Conservation (phyloP, 2,113 vertebrate species). For the Glareola pratincola region DNA sequence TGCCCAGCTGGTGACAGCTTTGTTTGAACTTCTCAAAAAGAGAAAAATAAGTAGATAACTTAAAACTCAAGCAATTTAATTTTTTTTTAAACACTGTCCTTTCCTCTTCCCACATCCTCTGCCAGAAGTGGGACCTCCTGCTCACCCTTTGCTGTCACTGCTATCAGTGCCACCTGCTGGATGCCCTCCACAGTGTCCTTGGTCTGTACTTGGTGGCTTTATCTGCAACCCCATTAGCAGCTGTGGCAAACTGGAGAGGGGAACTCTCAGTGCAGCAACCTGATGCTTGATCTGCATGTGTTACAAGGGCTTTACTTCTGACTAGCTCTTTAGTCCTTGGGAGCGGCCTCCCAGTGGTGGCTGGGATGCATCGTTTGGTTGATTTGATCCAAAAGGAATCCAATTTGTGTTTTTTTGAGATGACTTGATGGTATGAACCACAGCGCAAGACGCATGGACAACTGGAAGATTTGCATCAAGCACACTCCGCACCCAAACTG, state of each 20-base stretch:
- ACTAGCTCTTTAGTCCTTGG: not conserved
- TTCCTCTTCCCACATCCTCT: not conserved
- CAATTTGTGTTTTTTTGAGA: not conserved
- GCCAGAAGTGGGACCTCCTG: not conserved
- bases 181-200: not conserved
- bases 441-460: not conserved
- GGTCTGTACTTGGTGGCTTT: not conserved
- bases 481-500: not conserved
- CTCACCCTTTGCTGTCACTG: not conserved
- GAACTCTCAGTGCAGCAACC: not conserved
- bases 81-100: no score
- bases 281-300: accelerated
- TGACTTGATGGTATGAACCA: not conserved
- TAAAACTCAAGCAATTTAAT: not conserved
- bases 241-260: not conserved
- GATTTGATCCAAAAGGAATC: not conserved
- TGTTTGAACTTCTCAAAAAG: not conserved
- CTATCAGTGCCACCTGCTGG: slow-evolving; percentile 18
- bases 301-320: not conserved
- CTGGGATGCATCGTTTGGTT: not conserved
- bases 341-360: not conserved
- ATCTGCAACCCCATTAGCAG: not conserved
- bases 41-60: not conserved
- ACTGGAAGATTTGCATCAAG: not conserved
- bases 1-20: not conserved